A percentile compares a stretch with the other conserved stretches of the same genome.
Conservation (phyloP, 2,888 invertebrate genomes). For the Terebella lapidaria region DNA sequence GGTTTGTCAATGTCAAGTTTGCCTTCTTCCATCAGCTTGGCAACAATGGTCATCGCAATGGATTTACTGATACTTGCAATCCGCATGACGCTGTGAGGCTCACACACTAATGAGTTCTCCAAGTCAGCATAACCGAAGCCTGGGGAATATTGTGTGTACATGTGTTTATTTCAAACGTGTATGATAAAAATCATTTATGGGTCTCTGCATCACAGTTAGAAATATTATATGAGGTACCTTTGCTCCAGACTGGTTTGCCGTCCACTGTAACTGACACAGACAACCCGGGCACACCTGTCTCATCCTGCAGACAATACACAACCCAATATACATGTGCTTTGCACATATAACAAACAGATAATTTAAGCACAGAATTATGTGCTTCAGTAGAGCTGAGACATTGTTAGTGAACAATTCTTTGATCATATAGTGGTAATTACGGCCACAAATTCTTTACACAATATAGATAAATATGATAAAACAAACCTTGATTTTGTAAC, state of each 20-base stretch:
- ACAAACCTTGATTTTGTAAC: too few relatives aligned
- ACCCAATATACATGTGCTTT: not conserved
- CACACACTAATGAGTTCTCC: constrained; percentile 56
- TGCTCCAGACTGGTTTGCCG: constrained; percentile 55
- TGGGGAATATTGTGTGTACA: constrained; percentile 14
- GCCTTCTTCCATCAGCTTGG: constrained; percentile 56
- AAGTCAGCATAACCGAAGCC: constrained; percentile 59
- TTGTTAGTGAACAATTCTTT: too few relatives aligned
- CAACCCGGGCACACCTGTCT: constrained; percentile 54
- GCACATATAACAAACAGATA: not conserved
- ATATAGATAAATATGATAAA: too few relatives aligned
- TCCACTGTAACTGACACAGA: constrained; percentile 55
- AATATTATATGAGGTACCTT: not conserved
- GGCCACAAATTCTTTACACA: too few relatives aligned
- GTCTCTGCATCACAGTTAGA: not conserved
- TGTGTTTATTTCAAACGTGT: too few relatives aligned
- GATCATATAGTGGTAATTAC: too few relatives aligned
- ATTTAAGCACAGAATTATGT: too few relatives aligned
- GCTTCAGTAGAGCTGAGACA: too few relatives aligned
- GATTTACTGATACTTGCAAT: constrained; percentile 63
- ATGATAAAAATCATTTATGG: too few relatives aligned
- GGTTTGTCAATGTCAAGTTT: constrained; percentile 58
- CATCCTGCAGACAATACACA: constrained; percentile 33
- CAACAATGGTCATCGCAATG: constrained; percentile 58
- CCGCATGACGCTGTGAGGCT: constrained; percentile 56